Percentiles rank a stretch among this genome's conserved stretches.
These are phyloP conservation scores for Delphinapterus leucas DNA, from an alignment of 2,113 vertebrate species.

Conservation along the genomic window DNA sequence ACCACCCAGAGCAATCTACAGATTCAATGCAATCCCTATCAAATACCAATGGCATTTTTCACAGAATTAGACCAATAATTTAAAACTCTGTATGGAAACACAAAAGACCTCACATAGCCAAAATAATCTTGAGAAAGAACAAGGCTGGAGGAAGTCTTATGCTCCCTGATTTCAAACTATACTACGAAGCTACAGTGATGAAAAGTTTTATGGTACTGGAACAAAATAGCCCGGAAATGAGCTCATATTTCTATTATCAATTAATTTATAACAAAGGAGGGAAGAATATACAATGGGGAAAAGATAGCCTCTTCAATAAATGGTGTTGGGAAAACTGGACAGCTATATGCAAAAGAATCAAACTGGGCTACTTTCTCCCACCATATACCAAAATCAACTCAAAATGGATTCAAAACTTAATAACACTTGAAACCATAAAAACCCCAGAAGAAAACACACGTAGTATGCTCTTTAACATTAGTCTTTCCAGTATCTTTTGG, in stretches of 20 bases:
- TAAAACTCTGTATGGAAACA: neutral
- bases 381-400: neutral
- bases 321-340: neutral
- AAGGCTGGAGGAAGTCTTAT: neutral
- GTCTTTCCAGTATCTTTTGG: neutral
- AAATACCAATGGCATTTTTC: neutral
- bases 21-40: neutral
- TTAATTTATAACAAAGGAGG: neutral
- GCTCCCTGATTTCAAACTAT: neutral
- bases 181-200: neutral
- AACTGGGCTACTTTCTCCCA: neutral
- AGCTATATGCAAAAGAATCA: neutral
- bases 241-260: neutral
- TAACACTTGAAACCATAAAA: neutral
- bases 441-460: neutral
- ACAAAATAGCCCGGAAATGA: neutral
- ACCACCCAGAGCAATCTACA: neutral
- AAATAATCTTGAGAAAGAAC: neutral
- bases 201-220: neutral
- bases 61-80: neutral
- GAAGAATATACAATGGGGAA: neutral
- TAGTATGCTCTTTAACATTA: neutral
- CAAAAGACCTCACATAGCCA: neutral
- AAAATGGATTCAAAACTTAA: neutral
- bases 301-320: neutral